Conservation (phyloP, 1,140 invertebrate genomes). For the Sitobion miscanthi region DNA sequence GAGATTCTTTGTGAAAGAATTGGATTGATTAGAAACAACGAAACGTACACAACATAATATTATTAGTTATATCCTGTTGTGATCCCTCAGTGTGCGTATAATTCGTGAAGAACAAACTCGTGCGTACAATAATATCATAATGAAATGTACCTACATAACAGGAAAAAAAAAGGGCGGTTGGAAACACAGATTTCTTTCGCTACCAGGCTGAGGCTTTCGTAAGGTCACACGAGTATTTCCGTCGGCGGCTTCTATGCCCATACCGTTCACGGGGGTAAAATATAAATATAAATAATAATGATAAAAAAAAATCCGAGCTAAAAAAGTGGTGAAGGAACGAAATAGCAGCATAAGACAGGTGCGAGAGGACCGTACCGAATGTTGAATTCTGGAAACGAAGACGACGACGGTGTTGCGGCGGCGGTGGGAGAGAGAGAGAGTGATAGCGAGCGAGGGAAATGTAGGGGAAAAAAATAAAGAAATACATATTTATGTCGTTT, state of each 20-base stretch:
- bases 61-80: neutral
- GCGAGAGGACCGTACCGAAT: constrained; percentile 47
- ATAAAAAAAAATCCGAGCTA: neutral
- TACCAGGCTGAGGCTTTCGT: neutral
- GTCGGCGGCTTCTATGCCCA: neutral
- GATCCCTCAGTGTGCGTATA: neutral
- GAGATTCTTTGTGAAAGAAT: neutral
- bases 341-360: constrained; percentile 48
- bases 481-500: constrained; percentile 57
- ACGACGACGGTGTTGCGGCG: neutral
- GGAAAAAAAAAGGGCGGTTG: neutral
- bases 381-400: constrained; percentile 42
- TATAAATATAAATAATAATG: neutral
- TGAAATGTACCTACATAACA: neutral
- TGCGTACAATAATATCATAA: neutral
- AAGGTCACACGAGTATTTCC: constrained; percentile 39
- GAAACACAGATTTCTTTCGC: constrained; percentile 12
- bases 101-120: neutral
- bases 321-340: neutral
- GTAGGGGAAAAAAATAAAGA: constrained; percentile 41
- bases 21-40: neutral
- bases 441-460: neutral
- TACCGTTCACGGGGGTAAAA: neutral
- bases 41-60: neutral
- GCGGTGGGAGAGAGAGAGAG: neutral